phyloP scores from a whole-genome alignment of 1,140 invertebrate genomes.

The Steinernema khuongi region DNA sequence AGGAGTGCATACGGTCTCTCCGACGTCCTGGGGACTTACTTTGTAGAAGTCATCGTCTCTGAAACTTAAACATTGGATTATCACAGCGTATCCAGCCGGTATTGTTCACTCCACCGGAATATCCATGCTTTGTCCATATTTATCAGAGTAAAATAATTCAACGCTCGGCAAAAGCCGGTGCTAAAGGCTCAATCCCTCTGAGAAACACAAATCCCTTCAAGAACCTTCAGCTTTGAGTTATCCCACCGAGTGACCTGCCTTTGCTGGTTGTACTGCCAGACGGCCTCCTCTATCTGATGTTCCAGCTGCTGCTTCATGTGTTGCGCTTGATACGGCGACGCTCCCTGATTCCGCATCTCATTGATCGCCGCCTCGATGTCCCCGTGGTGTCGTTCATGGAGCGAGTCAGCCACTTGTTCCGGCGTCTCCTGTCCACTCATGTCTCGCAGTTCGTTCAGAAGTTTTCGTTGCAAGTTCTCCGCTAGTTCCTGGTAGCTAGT shows the following conservation, averaged over 20 bases:
- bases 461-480: conserved; percentile 1
- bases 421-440: conserved; percentile 14
- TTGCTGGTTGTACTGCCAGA: conserved; percentile 9
- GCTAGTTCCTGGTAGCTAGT: conserved; percentile 13
- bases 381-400: background rate
- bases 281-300: background rate
- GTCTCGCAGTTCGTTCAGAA: conserved; percentile 9
- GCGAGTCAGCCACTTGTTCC: background rate
- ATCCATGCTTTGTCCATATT: no score
- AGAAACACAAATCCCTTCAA: no score
- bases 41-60: background rate
- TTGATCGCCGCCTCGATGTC: conserved; percentile 3
- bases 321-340: background rate
- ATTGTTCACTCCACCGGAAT: no score
- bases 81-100: no score
- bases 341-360: background rate
- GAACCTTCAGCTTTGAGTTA: no score
- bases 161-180: no score
- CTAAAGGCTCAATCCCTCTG: no score
- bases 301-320: background rate
- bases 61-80: no score
- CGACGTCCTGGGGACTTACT: background rate
- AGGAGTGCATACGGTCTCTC: background rate
- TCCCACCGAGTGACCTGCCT: background rate
- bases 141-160: no score